These are phyloP conservation scores for Loxodonta africana DNA, from an alignment of 2,113 vertebrate genomes.

Conservation along the genomic window DNA sequence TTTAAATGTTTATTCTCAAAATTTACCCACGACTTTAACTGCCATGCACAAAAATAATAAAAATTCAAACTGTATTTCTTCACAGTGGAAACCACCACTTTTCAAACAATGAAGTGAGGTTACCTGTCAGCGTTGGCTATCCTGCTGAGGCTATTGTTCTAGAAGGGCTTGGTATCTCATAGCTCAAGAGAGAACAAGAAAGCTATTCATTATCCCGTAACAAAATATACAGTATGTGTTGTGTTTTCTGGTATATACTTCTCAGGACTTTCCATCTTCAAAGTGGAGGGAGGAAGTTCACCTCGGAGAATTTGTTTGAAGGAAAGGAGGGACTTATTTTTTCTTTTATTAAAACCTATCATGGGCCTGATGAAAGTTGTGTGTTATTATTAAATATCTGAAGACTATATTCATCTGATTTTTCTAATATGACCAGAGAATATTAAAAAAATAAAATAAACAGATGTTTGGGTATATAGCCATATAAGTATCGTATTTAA, in stretches of 20 bases:
- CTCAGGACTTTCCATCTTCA: conserved; percentile 20
- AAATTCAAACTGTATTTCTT: conserved; percentile 42
- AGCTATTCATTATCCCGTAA: conserved; percentile 25
- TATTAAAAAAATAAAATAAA: neutral
- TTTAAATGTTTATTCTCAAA: conserved; percentile 46
- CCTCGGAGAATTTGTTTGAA: neutral
- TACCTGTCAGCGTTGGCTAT: neutral
- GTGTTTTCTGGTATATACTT: neutral
- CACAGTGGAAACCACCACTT: conserved; percentile 78
- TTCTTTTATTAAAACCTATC: conserved; percentile 1
- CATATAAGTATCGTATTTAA: neutral
- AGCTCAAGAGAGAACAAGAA: conserved; percentile 58
- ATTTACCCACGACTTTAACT: neutral
- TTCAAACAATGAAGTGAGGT: conserved; percentile 59
- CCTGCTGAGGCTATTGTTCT: conserved; percentile 7
- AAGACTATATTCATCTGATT: neutral
- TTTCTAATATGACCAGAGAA: neutral
- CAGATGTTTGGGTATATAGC: neutral
- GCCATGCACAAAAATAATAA: conserved; percentile 24
- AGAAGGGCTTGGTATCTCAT: neutral
- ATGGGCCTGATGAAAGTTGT: neutral
- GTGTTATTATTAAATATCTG: neutral
- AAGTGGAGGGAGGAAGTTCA: conserved; percentile 15
- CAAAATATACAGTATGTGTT: neutral
- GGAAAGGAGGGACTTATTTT: neutral